phyloP scores from a whole-genome alignment of 2,797 vertebrate species.

The Nannoperca obscura region DNA sequence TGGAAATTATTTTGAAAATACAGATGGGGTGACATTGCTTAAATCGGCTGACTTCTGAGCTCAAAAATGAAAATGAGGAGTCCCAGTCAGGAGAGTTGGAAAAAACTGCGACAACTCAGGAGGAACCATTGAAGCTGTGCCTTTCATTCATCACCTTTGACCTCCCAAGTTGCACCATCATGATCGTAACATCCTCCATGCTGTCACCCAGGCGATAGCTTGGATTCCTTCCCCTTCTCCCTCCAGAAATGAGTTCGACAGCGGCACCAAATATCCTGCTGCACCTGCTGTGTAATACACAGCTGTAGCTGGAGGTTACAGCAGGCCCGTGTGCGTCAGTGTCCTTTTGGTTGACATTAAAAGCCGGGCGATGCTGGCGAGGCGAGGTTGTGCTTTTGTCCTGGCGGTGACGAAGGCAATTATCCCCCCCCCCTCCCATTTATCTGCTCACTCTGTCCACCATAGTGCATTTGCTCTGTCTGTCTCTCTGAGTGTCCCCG shows the following conservation, averaged over 20 bases:
- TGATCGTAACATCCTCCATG: constrained; percentile 11
- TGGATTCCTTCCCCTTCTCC: neutral
- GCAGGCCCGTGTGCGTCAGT: constrained; percentile 43
- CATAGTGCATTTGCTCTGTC: constrained; percentile 28
- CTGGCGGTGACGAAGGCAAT: constrained; percentile 27
- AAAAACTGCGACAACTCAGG: constrained; percentile 80
- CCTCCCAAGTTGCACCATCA: constrained; percentile 41
- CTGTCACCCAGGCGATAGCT: constrained; percentile 38
- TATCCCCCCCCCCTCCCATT: constrained; percentile 26
- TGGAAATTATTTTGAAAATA: constrained; percentile 7
- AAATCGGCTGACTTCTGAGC: constrained; percentile 10
- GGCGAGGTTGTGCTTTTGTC: constrained; percentile 58
- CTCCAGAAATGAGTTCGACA: neutral
- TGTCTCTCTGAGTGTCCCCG: constrained; percentile 25
- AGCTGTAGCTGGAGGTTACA: constrained; percentile 38
- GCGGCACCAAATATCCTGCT: constrained; percentile 35
- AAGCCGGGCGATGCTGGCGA: constrained; percentile 26
- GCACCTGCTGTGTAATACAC: constrained; percentile 3
- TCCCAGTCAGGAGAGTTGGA: constrained; percentile 31
- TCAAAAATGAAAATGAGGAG: constrained; percentile 7
- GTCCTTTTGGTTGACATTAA: constrained; percentile 71
- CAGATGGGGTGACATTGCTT: neutral
- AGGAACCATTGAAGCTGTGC: constrained; percentile 83
- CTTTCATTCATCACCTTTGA: constrained; percentile 78
- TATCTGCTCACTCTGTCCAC: constrained; percentile 41